These are phyloP conservation scores for Monochamus saltuarius DNA, from an alignment of 1,140 invertebrate species.

Conservation along the genomic window DNA sequence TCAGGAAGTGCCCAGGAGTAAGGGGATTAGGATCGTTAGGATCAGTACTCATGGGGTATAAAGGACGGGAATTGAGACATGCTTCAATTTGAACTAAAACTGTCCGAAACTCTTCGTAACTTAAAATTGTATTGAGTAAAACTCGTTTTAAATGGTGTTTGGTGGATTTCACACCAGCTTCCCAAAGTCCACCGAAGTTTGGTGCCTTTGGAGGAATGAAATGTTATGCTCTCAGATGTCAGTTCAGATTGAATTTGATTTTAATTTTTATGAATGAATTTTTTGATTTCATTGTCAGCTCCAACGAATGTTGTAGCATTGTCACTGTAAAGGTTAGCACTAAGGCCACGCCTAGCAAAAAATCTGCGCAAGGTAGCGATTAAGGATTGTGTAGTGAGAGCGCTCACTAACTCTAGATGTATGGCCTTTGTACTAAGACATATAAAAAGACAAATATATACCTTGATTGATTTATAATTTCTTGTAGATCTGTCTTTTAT, in stretches of 20 bases:
- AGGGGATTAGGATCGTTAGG: conserved; percentile 30
- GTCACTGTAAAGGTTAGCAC: conserved; percentile 31
- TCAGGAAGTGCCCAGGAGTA: conserved; percentile 32
- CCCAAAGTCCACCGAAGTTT: background rate
- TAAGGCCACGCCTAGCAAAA: conserved; percentile 32
- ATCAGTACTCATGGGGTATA: conserved; percentile 27
- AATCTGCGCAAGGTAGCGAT: conserved; percentile 40
- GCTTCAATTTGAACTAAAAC: conserved; percentile 26
- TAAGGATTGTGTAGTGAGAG: conserved; percentile 34
- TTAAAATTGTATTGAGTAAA: background rate
- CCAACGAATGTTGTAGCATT: conserved; percentile 22
- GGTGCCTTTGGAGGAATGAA: background rate
- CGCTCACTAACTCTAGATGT: conserved; percentile 46
- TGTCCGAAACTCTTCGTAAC: conserved; percentile 19
- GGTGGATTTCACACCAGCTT: background rate
- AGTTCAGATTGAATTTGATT: background rate
- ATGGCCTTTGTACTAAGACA: conserved; percentile 45
- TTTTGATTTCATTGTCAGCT: conserved; percentile 15
- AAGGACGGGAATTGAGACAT: conserved; percentile 33
- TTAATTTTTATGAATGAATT: no score
- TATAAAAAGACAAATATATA: conserved; percentile 43
- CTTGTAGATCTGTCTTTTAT: no score
- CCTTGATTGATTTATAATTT: conserved; percentile 33
- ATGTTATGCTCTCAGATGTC: background rate
- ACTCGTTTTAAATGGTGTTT: background rate